phyloP scores from a whole-genome alignment of 2,797 vertebrate genomes.

The Onychomys leucogaster region DNA sequence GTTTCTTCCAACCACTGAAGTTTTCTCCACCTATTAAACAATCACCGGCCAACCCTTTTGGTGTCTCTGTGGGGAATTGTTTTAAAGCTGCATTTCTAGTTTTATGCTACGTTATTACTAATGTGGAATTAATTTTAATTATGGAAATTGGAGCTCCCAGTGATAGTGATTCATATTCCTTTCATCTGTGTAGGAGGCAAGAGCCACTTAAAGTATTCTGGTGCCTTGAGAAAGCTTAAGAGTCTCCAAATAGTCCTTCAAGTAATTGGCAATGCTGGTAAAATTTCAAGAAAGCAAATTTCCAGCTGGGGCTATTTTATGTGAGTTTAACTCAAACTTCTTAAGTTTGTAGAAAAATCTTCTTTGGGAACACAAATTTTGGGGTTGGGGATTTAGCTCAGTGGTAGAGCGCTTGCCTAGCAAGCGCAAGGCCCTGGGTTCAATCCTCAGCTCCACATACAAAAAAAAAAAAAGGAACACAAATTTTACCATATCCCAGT shows the following conservation, averaged over 20 bases:
- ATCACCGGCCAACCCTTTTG: not conserved
- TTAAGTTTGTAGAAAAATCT: not conserved
- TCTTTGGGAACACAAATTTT: not conserved
- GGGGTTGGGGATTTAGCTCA: too few species aligned
- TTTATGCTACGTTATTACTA: slow-evolving; percentile 28
- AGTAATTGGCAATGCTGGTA: slow-evolving; percentile 38
- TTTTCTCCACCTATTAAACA: not conserved
- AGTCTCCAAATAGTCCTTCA: slow-evolving; percentile 4
- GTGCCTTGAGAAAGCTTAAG: slow-evolving; percentile 31
- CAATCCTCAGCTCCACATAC: too few species aligned
- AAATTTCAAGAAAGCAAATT: slow-evolving; percentile 44
- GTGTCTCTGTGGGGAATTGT: not conserved
- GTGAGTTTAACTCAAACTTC: slow-evolving; percentile 31
- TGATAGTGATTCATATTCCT: slow-evolving; percentile 9
- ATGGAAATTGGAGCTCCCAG: not conserved
- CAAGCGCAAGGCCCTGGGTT: too few species aligned
- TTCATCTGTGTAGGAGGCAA: slow-evolving; percentile 23
- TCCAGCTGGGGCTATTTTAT: not conserved
- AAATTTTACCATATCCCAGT: not conserved
- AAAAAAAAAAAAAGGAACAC: too few species aligned
- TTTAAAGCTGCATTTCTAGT: slow-evolving; percentile 41
- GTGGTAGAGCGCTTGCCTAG: too few species aligned
- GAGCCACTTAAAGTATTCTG: slow-evolving; percentile 21
- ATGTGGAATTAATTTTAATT: slow-evolving; percentile 35
- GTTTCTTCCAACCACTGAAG: not conserved